Conservation (phyloP, 1,140 invertebrate genomes). For the Mactra quadrangularis region DNA sequence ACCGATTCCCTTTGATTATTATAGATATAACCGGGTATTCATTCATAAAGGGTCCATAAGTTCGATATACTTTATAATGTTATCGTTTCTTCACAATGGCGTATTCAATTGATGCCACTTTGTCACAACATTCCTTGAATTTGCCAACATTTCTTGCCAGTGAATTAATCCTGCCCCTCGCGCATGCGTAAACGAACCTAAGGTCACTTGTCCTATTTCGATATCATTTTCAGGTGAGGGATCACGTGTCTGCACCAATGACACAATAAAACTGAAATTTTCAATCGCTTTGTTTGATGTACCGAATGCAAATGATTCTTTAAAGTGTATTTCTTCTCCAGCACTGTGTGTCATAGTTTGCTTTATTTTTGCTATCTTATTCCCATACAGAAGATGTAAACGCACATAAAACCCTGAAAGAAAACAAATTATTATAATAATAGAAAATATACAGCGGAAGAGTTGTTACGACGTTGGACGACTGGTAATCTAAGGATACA, state of each 20-base stretch:
- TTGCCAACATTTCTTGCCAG: constrained; percentile 82
- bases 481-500: too few relatives aligned
- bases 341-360: constrained; percentile 69
- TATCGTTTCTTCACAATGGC: constrained; percentile 21
- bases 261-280: constrained; percentile 76
- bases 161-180: constrained; percentile 81
- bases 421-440: neutral
- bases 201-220: constrained; percentile 76
- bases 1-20: too few relatives aligned
- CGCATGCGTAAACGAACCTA: constrained; percentile 83
- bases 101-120: constrained; percentile 74
- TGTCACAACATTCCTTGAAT: constrained; percentile 70
- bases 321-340: constrained; percentile 74
- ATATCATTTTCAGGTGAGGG: constrained; percentile 64
- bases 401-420: constrained; percentile 78
- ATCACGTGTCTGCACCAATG: constrained; percentile 71
- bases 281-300: constrained; percentile 77
- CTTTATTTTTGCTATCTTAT: constrained; percentile 80
- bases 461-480: too few relatives aligned
- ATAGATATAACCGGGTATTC: too few relatives aligned
- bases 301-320: constrained; percentile 81
- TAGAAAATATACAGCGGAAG: too few relatives aligned
- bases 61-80: too few relatives aligned
- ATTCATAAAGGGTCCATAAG: too few relatives aligned
- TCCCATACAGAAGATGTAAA: constrained; percentile 78